Conservation (phyloP, 2,113 vertebrate species). For the Formicarius rufipectus region DNA sequence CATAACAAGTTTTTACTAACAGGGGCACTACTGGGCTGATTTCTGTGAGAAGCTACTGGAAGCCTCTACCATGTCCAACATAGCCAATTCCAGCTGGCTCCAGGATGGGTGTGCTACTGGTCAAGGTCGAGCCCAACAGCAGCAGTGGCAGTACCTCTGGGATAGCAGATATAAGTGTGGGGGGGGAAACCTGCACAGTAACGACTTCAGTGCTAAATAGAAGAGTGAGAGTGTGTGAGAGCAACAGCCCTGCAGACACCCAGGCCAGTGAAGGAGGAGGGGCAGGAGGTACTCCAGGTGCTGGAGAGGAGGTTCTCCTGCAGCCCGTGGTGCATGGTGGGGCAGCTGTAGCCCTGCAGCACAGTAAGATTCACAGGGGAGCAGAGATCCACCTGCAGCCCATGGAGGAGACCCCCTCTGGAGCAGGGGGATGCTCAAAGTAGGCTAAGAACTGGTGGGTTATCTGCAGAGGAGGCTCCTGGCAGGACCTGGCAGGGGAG, state of each 20-base stretch:
- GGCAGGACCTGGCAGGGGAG: neutral
- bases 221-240: rapidly evolving
- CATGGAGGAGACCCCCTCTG: neutral
- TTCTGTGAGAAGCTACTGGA: neutral
- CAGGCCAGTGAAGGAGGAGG: neutral
- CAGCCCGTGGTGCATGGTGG: neutral
- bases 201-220: neutral
- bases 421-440: neutral
- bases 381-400: neutral
- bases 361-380: neutral
- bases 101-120: neutral
- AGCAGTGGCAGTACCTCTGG: neutral
- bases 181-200: neutral
- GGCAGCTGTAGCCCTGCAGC: neutral
- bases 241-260: rapidly evolving
- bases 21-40: too few species aligned
- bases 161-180: too few species aligned
- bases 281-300: neutral
- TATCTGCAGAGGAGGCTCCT: rapidly evolving
- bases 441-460: rapidly evolving
- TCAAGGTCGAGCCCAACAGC: neutral
- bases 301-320: neutral
- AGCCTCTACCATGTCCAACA: neutral
- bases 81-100: neutral
- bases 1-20: neutral